Evolutionary conservation across 2,797 vertebrate species (phyloP).

Genomic region (Sebastes kiyomatsui): DNA sequence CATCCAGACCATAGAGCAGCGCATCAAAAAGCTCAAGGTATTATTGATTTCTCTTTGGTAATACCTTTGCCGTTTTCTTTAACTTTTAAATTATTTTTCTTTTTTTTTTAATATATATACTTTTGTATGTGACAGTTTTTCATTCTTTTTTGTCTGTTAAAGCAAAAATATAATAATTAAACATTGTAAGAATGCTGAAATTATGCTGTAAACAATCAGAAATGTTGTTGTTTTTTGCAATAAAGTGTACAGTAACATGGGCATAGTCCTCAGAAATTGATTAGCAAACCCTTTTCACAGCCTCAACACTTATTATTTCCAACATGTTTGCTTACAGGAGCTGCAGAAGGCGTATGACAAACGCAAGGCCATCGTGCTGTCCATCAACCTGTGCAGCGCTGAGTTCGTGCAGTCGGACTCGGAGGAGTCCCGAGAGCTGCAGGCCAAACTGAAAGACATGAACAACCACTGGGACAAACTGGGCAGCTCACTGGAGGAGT

Average conservation of each 20-base stretch:
- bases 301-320: no score
- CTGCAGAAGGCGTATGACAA: constrained; percentile 93
- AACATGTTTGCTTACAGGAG: constrained; percentile 81
- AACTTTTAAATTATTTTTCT: no score
- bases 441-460: constrained; percentile 90
- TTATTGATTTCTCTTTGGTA: not conserved
- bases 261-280: no score
- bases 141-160: not conserved
- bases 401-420: constrained; percentile 89
- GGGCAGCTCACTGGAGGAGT: constrained; percentile 86
- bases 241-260: no score
- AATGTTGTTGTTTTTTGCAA: no score
- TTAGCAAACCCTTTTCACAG: no score
- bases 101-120: not conserved
- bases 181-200: no score
- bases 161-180: not conserved
- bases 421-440: constrained; percentile 85
- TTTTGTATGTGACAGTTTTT: not conserved
- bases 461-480: constrained; percentile 92
- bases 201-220: no score
- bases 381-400: constrained; percentile 94
- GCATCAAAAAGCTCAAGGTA: constrained; percentile 95
- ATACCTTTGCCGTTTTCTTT: not conserved
- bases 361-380: constrained; percentile 93
- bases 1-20: constrained; percentile 90